Percentiles rank a stretch among this genome's conserved stretches.
phyloP scores from a whole-genome alignment of 2,113 vertebrate genomes.

The Stomatorhinus ivindoensis region DNA sequence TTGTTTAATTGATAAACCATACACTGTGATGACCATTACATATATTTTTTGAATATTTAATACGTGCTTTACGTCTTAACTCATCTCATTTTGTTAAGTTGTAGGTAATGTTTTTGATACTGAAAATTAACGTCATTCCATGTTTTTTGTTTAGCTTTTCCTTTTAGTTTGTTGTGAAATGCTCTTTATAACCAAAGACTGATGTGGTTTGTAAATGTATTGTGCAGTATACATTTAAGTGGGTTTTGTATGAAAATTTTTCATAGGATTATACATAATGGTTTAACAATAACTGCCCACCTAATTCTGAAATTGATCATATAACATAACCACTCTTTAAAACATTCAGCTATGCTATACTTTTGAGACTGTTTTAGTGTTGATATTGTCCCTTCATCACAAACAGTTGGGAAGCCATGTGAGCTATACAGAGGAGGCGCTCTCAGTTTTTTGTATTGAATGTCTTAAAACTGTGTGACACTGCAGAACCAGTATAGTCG shows the following conservation, averaged over 20 bases:
- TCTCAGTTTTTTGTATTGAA: no score
- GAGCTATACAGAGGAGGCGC: no score
- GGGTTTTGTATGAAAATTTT: not conserved
- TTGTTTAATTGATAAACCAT: conserved; percentile 38
- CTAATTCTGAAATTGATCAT: not conserved
- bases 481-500: no score
- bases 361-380: not conserved
- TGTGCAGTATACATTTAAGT: not conserved
- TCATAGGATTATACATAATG: not conserved
- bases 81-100: not conserved
- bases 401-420: not conserved
- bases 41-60: conserved; percentile 5
- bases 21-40: conserved; percentile 51
- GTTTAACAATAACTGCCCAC: not conserved
- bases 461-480: no score
- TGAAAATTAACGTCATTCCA: not conserved
- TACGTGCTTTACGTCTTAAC: conserved; percentile 5
- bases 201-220: not conserved
- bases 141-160: not conserved
- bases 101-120: not conserved
- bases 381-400: not conserved
- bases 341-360: not conserved
- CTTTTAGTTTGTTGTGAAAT: not conserved
- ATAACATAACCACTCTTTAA: not conserved
- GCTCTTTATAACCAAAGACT: not conserved